A percentile compares a stretch with the other conserved stretches of the same genome.
These are phyloP conservation scores for Cairina moschata DNA, from an alignment of 2,113 vertebrate species.

Conservation along the genomic window DNA sequence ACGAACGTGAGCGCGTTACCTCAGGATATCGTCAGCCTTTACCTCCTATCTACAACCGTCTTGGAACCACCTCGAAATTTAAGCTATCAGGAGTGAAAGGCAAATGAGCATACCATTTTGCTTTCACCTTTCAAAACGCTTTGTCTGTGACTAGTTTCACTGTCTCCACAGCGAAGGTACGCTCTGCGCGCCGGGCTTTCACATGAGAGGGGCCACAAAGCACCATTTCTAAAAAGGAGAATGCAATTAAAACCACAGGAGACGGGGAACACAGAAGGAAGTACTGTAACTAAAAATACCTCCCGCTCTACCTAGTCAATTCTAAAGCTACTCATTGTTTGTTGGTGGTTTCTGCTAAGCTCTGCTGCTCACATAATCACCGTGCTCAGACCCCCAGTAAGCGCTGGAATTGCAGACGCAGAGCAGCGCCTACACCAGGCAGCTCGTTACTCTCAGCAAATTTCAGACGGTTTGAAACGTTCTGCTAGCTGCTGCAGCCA, in stretches of 20 bases:
- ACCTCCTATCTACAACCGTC: background rate
- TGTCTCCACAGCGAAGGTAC: background rate
- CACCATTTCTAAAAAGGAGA: constrained; percentile 14
- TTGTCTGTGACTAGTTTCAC: background rate
- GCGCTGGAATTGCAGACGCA: background rate
- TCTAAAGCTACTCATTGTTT: constrained; percentile 35
- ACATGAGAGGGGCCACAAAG: background rate
- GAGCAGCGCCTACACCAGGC: background rate
- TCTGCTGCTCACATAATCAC: background rate
- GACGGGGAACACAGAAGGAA: background rate
- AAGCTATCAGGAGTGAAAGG: background rate
- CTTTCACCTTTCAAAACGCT: background rate
- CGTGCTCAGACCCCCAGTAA: background rate
- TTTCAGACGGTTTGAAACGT: constrained; percentile 3
- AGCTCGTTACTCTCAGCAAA: background rate
- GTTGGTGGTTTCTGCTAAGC: constrained; percentile 22
- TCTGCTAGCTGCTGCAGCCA: constrained; percentile 44
- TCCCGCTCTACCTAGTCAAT: constrained; percentile 21
- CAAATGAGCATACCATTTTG: background rate
- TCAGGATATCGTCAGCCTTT: background rate
- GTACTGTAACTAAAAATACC: constrained; percentile 20
- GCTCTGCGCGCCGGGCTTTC: background rate
- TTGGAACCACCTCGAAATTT: background rate
- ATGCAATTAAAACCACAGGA: constrained; percentile 27
- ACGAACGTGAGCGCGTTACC: background rate